Percentiles rank a stretch among this genome's conserved stretches.
Evolutionary conservation across 2,797 vertebrate genomes (phyloP).

Genomic region (Craterocephalus amniculus): DNA sequence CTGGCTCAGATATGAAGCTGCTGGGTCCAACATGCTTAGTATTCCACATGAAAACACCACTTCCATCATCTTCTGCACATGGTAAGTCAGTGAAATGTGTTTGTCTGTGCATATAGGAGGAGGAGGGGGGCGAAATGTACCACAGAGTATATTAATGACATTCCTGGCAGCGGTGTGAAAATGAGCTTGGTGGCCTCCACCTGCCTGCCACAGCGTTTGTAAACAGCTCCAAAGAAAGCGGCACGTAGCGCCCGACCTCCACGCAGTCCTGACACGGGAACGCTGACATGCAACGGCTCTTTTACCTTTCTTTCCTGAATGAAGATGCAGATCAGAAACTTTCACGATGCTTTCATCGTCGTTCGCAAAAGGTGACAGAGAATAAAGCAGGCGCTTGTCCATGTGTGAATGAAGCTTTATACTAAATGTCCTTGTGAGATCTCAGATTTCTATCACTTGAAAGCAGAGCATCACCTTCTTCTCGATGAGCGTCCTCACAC

Average conservation of each 20-base stretch:
- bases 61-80: slow-evolving; percentile 22
- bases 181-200: slow-evolving; percentile 43
- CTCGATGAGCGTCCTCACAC: too few species aligned
- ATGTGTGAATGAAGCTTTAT: slow-evolving; percentile 54
- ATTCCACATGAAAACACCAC: slow-evolving; percentile 35
- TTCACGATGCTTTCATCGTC: slow-evolving; percentile 28
- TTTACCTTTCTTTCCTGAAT: slow-evolving; percentile 29
- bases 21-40: slow-evolving; percentile 41
- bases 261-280: background rate
- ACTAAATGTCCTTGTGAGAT: too few species aligned
- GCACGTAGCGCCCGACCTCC: background rate
- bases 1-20: slow-evolving; percentile 43
- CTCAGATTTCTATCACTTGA: slow-evolving; percentile 54
- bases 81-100: slow-evolving; percentile 21
- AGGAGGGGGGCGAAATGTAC: slow-evolving; percentile 44
- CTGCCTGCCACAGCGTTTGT: slow-evolving; percentile 55
- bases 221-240: slow-evolving; percentile 63
- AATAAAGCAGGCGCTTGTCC: slow-evolving; percentile 53
- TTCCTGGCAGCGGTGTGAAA: slow-evolving; percentile 71
- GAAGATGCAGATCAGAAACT: slow-evolving; percentile 35
- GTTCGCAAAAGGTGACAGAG: too few species aligned
- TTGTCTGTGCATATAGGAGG: slow-evolving; percentile 36
- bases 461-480: slow-evolving; percentile 32
- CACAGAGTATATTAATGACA: slow-evolving; percentile 70
- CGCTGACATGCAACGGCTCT: background rate